Evolutionary conservation across 2,113 vertebrate genomes (phyloP).

Genomic region (Eptatretus burgeri): DNA sequence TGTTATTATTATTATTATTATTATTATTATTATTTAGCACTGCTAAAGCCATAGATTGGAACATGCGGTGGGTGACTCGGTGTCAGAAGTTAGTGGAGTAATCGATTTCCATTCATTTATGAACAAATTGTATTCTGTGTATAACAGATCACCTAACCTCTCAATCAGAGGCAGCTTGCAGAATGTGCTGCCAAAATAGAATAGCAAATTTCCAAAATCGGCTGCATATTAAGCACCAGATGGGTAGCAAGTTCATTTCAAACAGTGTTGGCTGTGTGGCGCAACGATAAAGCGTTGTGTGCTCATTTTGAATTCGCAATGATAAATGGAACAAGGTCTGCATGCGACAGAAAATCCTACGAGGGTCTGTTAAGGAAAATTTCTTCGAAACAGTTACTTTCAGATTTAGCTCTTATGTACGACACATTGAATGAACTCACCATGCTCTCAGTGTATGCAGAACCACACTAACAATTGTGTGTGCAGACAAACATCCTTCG

Average conservation of each 20-base stretch:
- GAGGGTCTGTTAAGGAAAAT: neutral
- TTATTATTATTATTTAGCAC: neutral
- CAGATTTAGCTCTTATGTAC: neutral
- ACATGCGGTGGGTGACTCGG: neutral
- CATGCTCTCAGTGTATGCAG: constrained; percentile 4
- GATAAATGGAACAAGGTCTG: too few relatives aligned
- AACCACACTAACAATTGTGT: neutral
- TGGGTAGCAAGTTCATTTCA: too few relatives aligned
- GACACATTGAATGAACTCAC: constrained; percentile 6
- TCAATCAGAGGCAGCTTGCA: constrained; percentile 6
- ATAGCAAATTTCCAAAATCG: constrained; percentile 1
- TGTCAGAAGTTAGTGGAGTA: neutral
- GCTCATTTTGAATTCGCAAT: too few relatives aligned
- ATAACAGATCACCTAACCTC: constrained; percentile 1
- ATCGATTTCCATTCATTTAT: constrained; percentile 5
- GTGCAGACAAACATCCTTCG: too few relatives aligned
- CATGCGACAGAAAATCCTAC: too few relatives aligned
- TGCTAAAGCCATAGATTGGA: constrained; percentile 4
- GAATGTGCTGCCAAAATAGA: constrained; percentile 5
- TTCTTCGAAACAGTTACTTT: neutral
- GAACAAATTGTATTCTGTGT: constrained; percentile 1
- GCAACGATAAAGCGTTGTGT: too few relatives aligned
- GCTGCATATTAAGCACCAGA: constrained; percentile 6
- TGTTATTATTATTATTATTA: too few relatives aligned
- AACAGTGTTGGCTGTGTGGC: too few relatives aligned